Evolutionary conservation across 2,797 vertebrate species (phyloP), one percentile per base, ranked within the genome.

Genomic region (Thunnus albacares): DNA sequence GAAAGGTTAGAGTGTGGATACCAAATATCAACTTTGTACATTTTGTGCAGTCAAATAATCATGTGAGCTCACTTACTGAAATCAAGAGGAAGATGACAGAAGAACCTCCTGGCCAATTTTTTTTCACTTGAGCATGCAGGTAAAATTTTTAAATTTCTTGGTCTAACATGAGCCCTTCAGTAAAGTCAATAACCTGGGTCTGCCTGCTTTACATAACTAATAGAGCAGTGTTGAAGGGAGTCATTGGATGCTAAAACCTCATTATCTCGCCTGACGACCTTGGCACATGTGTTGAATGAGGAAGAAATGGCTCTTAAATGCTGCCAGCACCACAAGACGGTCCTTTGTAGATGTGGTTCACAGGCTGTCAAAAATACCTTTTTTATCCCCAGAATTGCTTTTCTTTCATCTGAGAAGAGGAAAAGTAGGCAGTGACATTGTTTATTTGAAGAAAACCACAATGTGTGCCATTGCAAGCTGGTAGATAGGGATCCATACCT

Each of bases 221-320:
- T 89, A 89, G 79, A 88, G 89, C 81, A 83, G 79, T 79, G 81
- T 90, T 89, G 86, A 87, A 77, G 71, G 70, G 87, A 92, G 88
- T 90, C 83, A 82, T 20, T 89, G 83, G 89, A 87, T 83, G 81
- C 85, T 89, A 77, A 93, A 93, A 92, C 85, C 91, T 93, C 90
- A 94, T 95, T 94, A 95, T 90, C 81, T 84, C 33, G 45, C 79
- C 84, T 82, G 88, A 81, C 68, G 84, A 95, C 93, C 92, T 95
- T 95, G 92, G 87, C 67, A 86, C 91, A 90, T 88, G 91, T 65
- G 82, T 77, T 79, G 90, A 92, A 94, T 93, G 77, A 86, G 80
- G 86, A 90, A 87, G 79, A 75, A 91, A 82, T 83, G 80, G 80
- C 83, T 90, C 78, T 84, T 69, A 87, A 90, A 87, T 2, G 52